Evolutionary conservation across 2,113 vertebrate genomes (phyloP).

Genomic region (Lycocorax pyrrhopterus): DNA sequence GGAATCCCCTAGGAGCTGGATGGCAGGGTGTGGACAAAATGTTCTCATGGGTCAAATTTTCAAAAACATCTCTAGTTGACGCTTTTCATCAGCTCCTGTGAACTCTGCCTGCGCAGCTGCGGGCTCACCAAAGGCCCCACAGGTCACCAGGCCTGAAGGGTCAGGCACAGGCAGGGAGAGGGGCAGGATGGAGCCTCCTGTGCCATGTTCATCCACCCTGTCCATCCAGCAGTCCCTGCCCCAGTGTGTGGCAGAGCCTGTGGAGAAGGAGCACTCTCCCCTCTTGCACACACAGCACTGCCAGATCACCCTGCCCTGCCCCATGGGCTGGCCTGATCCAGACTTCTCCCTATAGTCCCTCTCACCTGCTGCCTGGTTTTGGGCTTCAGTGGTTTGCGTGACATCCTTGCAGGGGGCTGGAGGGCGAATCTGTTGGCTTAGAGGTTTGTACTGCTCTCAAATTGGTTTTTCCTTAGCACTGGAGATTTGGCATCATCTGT

Average conservation of each 20-base stretch:
- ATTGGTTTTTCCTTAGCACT: neutral
- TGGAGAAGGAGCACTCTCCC: neutral
- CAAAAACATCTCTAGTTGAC: neutral
- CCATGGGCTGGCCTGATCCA: neutral
- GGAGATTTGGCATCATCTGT: neutral
- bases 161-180: neutral
- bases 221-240: neutral
- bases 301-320: rapidly evolving
- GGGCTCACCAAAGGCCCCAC: neutral
- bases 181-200: neutral
- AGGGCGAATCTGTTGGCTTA: neutral
- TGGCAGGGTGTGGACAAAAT: neutral
- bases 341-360: neutral
- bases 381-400: neutral
- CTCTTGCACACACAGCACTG: rapidly evolving
- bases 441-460: neutral
- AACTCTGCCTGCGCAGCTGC: neutral
- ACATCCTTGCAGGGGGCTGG: neutral
- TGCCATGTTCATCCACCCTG: rapidly evolving
- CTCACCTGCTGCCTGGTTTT: neutral
- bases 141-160: neutral
- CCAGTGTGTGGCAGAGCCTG: rapidly evolving
- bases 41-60: neutral
- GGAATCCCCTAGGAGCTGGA: neutral
- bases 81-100: neutral